Base-by-base conservation (phyloP, 2,888 invertebrate genomes). In the Rhamnusium bicolor region DNA sequence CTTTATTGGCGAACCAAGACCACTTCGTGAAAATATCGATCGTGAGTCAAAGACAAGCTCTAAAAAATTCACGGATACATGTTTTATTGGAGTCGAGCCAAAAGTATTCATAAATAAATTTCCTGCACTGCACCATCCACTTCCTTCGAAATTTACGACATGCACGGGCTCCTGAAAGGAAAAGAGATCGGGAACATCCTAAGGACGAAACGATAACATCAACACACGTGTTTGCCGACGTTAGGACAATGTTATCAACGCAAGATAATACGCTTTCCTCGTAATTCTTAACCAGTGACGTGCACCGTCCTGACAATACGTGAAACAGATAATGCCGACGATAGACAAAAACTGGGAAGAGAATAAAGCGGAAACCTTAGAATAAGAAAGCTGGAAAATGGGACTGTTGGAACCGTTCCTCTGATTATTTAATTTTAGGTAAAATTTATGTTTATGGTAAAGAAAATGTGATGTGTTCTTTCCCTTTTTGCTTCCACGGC, bases 41-140 rank as follows among this genome's bases (percentile, higher is more conserved):
- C 56, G 65, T 47, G 46, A 47, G 24, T 54, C 47, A 32, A 72
- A 76, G 71, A 72, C 69, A 75, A 73, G 65, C 71, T 62, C 72
- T 77, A 77, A 83, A 85, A 85, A 83, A 85, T 84, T 84, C 80
- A 83, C 81, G 80, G 81, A 82, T 82, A 82, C 84, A 84, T 84
- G 84, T 85, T 86, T 85, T 84, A 86, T 84, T 86, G 86, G 86
- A 85, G 80, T 72, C 60, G 76, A 77, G 85, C 86, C 86, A 86
- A 83, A 84, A 84, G 85, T 86, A 87, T 86, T 86, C 86, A 87
- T 87, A 87, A 87, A 87, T 87, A 87, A 86, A 87, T 86, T 87
- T 86, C 84, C 86, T 85, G 86, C 86, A 86, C 77, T 86, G 86
- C 86, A 85, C 84, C 84, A 85, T 82, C 82, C 79, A 80, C 79